Evolutionary conservation across 2,797 vertebrate species (phyloP), one percentile per base, ranked within the genome.

Genomic region (Oreonectes daqikongensis): DNA sequence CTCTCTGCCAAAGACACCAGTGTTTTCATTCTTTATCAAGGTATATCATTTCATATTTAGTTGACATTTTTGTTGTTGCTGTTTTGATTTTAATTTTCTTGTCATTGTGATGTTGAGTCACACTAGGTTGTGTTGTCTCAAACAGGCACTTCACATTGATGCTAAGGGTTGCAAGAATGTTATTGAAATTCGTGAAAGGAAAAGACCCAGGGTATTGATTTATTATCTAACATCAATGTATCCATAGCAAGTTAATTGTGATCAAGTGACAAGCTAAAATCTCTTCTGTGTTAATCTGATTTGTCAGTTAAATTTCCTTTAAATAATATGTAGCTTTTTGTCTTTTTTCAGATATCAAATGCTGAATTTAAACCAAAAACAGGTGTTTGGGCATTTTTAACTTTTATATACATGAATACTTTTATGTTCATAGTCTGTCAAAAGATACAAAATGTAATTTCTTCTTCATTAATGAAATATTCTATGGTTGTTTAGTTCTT

Each of bases 11-110:
- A 95, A 93, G 68, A 95, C 95, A 0, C 86, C 93, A 0, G 26
- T 95, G 22, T 97, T 97, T 78, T 79, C 86, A 0, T 81, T 98
- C n/a, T 85, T 96, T 18, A 90, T 97, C 17, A 94, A 93, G 88
- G 92, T 94, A 15, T 75, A 86, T 60, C 4, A 30, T n/a, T 35
- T 61, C 8, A 10, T 17, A 22, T 44, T 64, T 57, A 61, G 10
- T 72, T 32, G 32, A 44, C 5, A 17, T 59, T 7, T 30, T 2
- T 70, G 30, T 24, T 57, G 15, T 5, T 69, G 17, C 35, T 42
- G 4, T 30, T 4, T 3, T 38, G 26, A 4, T 5, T 70, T 26
- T 22, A 46, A 38, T 15, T 46, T 71, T 11, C 15, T 55, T 7
- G 1, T 60, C 1, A 8, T n/a, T 60, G 6, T 61, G 60, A 53